Base-by-base conservation (phyloP, 1,140 invertebrate species). In the Berghia stephanieae region DNA sequence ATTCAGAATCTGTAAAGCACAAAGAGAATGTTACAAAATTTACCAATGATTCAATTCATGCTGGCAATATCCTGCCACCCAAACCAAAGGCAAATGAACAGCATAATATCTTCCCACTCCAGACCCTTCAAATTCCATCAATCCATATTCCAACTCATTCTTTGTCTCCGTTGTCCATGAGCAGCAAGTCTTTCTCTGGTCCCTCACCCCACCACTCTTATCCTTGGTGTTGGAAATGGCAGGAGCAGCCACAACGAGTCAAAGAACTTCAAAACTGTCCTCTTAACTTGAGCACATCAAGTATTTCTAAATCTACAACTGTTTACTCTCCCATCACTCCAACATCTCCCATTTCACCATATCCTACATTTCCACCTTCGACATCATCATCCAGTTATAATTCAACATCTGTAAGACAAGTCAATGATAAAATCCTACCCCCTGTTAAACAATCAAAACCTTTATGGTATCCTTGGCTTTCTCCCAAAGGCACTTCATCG, bases 401-500 rank as follows among this genome's bases (percentile, higher is more conserved):
- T 57, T 42, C 57, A 52, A 16, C 72, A 52, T 57, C 2, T 24
- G 38, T n/a, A n/a, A n/a, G n/a, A n/a, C n/a, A n/a, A n/a, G n/a
- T n/a, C n/a, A n/a, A n/a, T n/a, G n/a, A n/a, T n/a, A n/a, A n/a
- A n/a, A n/a, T n/a, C n/a, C n/a, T n/a, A n/a, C n/a, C n/a, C n/a
- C n/a, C n/a, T n/a, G n/a, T n/a, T n/a, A 75, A 75, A 24, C 24
- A 43, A 43, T 5, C 43, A 16, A 76, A 76, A 34, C 60, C 74
- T 4, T 49, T 76, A 5, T 76, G 74, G 74, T 76, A 76, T 36
- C 74, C 74, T 16, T 76, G 74, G 74, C 55, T 76, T n/a, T n/a
- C n/a, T n/a, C n/a, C n/a, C n/a, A n/a, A n/a, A n/a, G n/a, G n/a
- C n/a, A n/a, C n/a, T n/a, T n/a, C n/a, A n/a, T n/a, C n/a, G n/a